Evolutionary conservation across 2,113 vertebrate species (phyloP), one percentile per base, ranked within the genome.

Genomic region (Acinonyx jubatus): DNA sequence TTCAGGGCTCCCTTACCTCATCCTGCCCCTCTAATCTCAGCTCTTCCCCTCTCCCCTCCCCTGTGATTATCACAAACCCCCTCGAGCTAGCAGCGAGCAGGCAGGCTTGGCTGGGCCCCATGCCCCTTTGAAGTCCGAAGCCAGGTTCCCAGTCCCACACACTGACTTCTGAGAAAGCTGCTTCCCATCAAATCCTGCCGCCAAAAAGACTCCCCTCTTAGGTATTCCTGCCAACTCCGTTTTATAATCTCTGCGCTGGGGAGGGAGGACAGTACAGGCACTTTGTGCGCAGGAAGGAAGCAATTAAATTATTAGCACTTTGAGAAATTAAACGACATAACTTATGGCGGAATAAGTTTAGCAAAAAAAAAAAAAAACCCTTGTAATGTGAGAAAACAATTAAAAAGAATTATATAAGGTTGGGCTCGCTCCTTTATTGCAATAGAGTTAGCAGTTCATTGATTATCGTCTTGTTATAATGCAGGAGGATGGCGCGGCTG

Each of bases 281-380:
- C 98, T 99, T 98, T 98, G 97, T 98, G 98, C 91, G 96, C 99
- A 99, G 99, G 99, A 99, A 99, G 99, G 99, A 99, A 99, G 99
- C 98, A 98, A 99, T 99, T 99, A 99, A 99, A 99, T 98, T 98
- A 98, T 99, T 98, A 99, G 99, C 99, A 99, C 99, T 99, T 98
- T 99, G 98, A 99, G 98, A 99, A 98, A 99, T 99, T 98, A 98
- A 99, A 99, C 90, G 90, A 98, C 91, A 98, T 99, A 99, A 99
- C 98, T 99, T 99, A 99, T 98, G 98, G 98, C 90, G 78, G 97
- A 98, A 93, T 97, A 98, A 99, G 98, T 98, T 99, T 99, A 98
- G 98, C 93, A 98, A 98, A 98, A 94, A 92, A 90, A 85, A 84
- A 71, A 89, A 69, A 84, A 97, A 50, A 13, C 7, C 66, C 97